Evolutionary conservation across 2,888 invertebrate species (phyloP).

Genomic region (Ashinkailepas kermadecensis): DNA sequence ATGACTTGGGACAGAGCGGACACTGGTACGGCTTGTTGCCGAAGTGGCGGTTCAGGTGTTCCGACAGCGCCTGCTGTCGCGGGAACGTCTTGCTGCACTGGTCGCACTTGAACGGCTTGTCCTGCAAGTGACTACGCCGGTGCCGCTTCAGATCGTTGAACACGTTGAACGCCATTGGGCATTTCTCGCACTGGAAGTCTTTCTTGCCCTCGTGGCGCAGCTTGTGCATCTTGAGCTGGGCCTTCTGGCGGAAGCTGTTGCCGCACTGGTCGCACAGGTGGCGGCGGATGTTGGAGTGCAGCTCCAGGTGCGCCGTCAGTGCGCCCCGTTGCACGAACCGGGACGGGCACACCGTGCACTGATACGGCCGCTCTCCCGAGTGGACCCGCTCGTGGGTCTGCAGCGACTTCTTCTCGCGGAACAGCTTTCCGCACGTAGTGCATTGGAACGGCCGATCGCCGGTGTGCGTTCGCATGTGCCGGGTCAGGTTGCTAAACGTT

Average conservation of each 20-base stretch:
- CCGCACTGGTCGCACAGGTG: neutral
- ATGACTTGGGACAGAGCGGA: neutral
- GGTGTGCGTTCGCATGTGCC: constrained; percentile 33
- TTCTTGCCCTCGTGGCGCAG: neutral
- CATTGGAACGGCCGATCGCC: neutral
- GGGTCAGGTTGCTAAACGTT: constrained; percentile 37
- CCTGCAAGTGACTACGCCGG: constrained; percentile 24
- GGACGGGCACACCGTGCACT: constrained; percentile 39
- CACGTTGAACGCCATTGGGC: constrained; percentile 34
- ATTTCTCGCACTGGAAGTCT: neutral
- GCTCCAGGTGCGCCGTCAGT: neutral
- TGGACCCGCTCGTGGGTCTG: constrained; percentile 39
- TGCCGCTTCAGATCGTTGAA: constrained; percentile 32
- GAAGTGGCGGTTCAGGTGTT: constrained; percentile 43
- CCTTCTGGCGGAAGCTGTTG: neutral
- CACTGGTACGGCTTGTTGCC: constrained; percentile 42
- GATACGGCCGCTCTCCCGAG: constrained; percentile 43
- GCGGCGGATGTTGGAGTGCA: neutral
- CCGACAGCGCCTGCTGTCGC: constrained; percentile 42
- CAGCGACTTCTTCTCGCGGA: constrained; percentile 39
- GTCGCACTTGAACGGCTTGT: constrained; percentile 37
- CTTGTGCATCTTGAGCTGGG: neutral
- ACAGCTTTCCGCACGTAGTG: constrained; percentile 30
- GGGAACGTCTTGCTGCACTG: constrained; percentile 38
- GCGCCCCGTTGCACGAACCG: constrained; percentile 32